Conservation (phyloP, 2,113 vertebrate genomes). For the Talpa occidentalis region DNA sequence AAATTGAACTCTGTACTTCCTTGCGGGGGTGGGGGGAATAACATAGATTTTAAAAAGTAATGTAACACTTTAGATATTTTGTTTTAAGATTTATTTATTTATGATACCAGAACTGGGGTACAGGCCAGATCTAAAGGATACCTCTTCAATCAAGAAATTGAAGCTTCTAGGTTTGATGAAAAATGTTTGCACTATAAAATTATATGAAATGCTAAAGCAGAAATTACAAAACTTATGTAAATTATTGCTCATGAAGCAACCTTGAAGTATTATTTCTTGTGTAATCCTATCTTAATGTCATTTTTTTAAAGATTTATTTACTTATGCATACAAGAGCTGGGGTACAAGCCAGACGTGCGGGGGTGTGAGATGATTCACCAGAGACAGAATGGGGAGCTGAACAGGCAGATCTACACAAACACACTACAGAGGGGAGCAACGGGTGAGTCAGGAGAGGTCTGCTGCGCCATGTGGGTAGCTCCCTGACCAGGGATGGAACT, state of each 20-base stretch:
- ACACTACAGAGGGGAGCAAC: too few species aligned
- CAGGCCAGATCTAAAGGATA: conserved; percentile 33
- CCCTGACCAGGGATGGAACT: too few species aligned
- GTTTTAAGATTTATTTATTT: too few species aligned
- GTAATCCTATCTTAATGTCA: not conserved
- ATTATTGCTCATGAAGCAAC: not conserved
- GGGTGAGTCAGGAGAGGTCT: too few species aligned
- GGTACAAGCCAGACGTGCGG: too few species aligned
- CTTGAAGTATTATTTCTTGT: not conserved
- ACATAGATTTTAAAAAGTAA: not conserved
- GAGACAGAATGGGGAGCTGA: too few species aligned
- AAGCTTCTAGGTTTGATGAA: conserved; percentile 33
- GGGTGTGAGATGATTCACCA: too few species aligned
- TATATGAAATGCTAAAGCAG: conserved; percentile 19
- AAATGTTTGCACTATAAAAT: conserved; percentile 46
- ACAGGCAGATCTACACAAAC: too few species aligned
- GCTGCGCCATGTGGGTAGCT: too few species aligned
- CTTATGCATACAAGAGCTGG: too few species aligned
- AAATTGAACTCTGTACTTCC: not conserved
- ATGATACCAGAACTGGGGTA: too few species aligned
- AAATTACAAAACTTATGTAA: conserved; percentile 50
- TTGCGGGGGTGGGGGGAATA: too few species aligned
- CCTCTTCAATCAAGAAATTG: conserved; percentile 66
- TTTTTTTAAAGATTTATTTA: not conserved
- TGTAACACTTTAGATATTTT: not conserved